Percentiles rank a stretch among this genome's conserved stretches.
Conservation (phyloP, 2,797 vertebrate genomes). For the Echeneis naucrates region DNA sequence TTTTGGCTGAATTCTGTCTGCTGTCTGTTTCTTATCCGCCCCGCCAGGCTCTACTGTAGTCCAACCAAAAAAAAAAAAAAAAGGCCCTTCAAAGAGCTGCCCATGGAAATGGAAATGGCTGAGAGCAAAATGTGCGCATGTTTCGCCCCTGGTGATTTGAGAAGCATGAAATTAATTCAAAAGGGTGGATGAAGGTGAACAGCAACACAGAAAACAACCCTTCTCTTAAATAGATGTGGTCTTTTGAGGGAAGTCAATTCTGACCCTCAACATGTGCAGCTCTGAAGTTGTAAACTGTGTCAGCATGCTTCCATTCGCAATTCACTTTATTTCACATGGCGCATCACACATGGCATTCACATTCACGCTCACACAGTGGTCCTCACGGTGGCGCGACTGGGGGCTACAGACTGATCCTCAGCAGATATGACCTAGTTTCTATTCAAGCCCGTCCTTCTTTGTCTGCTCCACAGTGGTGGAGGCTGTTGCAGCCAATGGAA, state of each 20-base stretch:
- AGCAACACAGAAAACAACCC: slow-evolving; percentile 9
- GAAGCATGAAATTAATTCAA: slow-evolving; percentile 64
- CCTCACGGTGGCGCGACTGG: slow-evolving; percentile 51
- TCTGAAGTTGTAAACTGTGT: slow-evolving; percentile 26
- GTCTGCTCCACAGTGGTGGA: slow-evolving; percentile 68
- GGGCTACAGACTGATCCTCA: slow-evolving; percentile 72
- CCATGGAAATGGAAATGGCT: slow-evolving; percentile 58
- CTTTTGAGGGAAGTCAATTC: slow-evolving; percentile 12
- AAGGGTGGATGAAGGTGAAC: slow-evolving; percentile 27
- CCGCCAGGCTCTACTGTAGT: slow-evolving; percentile 26
- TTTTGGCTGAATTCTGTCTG: slow-evolving; percentile 37
- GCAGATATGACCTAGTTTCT: slow-evolving; percentile 85
- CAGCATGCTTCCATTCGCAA: slow-evolving; percentile 49
- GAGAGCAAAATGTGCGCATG: slow-evolving; percentile 54
- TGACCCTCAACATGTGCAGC: not conserved
- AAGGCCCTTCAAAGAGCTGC: slow-evolving; percentile 15
- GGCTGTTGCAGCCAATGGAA: slow-evolving; percentile 64
- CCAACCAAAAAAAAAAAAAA: slow-evolving; percentile 14
- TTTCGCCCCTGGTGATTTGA: slow-evolving; percentile 53
- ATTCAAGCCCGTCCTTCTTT: slow-evolving; percentile 77
- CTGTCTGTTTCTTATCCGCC: slow-evolving; percentile 42
- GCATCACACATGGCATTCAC: slow-evolving; percentile 52
- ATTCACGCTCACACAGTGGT: slow-evolving; percentile 45
- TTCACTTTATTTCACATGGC: slow-evolving; percentile 28
- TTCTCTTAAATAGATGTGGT: slow-evolving; percentile 7